phyloP scores from a whole-genome alignment of 2,113 vertebrate species.

The Peromyscus californicus region DNA sequence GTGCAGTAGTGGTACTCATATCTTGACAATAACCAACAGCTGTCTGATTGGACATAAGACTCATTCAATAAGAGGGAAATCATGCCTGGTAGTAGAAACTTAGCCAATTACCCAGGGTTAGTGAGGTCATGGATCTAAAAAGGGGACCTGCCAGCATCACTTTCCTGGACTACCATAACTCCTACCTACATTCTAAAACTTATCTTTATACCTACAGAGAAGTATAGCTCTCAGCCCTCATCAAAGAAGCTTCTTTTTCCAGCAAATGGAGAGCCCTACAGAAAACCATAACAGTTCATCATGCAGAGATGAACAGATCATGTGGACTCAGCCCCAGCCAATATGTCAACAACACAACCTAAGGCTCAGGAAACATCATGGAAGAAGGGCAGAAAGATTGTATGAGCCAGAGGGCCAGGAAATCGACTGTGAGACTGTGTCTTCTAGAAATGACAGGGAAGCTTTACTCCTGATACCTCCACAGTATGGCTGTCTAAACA shows the following conservation, averaged over 20 bases:
- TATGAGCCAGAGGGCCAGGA: no score
- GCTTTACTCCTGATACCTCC: background rate
- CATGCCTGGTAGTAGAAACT: background rate
- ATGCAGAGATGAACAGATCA: background rate
- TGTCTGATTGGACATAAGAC: background rate
- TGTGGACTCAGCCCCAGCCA: background rate
- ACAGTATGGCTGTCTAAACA: background rate
- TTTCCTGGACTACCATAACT: background rate
- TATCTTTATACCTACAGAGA: background rate
- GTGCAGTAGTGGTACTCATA: background rate
- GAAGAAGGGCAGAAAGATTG: background rate
- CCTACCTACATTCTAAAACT: background rate
- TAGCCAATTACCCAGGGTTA: background rate
- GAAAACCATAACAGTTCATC: background rate
- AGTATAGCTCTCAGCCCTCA: background rate
- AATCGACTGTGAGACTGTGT: background rate
- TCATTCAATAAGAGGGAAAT: background rate
- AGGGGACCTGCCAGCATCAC: background rate
- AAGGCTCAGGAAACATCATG: background rate
- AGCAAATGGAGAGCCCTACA: background rate
- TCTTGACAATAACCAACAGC: background rate
- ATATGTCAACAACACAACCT: background rate
- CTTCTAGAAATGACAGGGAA: background rate
- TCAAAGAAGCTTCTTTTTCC: background rate
- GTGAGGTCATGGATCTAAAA: background rate